Conservation (phyloP, 2,888 invertebrate species). For the Torymus auratus region DNA sequence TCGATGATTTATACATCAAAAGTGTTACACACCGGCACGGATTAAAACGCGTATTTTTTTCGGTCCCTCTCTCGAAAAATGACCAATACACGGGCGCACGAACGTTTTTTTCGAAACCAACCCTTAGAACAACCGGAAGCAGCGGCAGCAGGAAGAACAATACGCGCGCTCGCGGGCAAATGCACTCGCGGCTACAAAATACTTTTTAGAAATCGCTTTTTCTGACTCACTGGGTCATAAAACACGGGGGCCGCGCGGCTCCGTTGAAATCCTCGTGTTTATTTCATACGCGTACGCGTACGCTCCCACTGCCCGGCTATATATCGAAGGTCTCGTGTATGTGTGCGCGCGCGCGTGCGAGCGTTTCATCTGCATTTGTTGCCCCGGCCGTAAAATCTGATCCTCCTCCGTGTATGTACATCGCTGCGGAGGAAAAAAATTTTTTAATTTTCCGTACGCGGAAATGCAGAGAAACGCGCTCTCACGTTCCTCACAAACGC, state of each 20-base stretch:
- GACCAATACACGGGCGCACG: no score
- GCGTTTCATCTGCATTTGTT: conserved; percentile 26
- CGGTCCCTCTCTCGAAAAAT: no score
- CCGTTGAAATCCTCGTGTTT: conserved; percentile 29
- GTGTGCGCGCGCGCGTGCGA: background rate
- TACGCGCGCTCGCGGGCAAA: background rate
- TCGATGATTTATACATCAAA: no score
- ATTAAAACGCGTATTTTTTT: no score
- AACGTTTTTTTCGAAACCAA: no score
- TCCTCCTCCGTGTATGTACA: background rate
- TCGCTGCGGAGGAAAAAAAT: background rate
- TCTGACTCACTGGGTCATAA: conserved; percentile 27
- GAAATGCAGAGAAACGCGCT: no score
- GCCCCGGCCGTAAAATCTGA: conserved; percentile 20
- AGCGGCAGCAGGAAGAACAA: conserved; percentile 5
- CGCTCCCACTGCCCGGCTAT: background rate
- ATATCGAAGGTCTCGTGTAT: background rate
- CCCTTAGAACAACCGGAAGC: no score
- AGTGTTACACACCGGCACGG: no score
- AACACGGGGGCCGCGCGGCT: conserved; percentile 8
- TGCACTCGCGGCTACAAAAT: background rate
- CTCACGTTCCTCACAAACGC: background rate
- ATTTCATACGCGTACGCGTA: conserved; percentile 6
- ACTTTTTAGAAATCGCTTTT: conserved; percentile 45
- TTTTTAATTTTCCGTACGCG: conserved; percentile 25